Percentiles rank a stretch among this genome's conserved stretches.
phyloP scores from a whole-genome alignment of 2,113 vertebrate species.

The Daphoenositta chrysoptera region DNA sequence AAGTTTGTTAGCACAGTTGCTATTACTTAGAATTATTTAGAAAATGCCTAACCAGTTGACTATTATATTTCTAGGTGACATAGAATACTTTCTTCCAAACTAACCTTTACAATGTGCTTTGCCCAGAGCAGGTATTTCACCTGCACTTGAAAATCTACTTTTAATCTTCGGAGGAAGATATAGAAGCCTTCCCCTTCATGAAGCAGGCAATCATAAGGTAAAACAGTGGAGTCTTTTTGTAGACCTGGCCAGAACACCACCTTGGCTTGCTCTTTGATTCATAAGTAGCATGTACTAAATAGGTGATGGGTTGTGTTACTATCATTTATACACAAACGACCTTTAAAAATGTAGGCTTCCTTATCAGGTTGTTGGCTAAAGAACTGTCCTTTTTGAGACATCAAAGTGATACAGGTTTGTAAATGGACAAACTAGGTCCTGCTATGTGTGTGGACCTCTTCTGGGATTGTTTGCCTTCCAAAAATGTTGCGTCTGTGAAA shows the following conservation, averaged over 20 bases:
- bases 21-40: neutral
- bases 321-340: neutral
- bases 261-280: neutral
- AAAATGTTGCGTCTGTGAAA: neutral
- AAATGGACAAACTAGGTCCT: neutral
- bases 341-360: neutral
- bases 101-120: neutral
- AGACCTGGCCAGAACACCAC: neutral
- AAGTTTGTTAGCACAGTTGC: neutral
- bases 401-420: neutral
- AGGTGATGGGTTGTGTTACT: neutral
- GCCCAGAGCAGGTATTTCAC: neutral
- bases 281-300: neutral
- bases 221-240: neutral
- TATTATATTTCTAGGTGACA: neutral
- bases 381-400: neutral
- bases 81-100: neutral
- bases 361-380: neutral
- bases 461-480: neutral
- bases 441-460: neutral
- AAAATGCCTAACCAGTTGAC: neutral
- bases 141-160: neutral
- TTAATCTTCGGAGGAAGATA: neutral
- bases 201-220: neutral
- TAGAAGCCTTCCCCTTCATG: neutral